Percentiles rank a stretch among this genome's conserved stretches.
phyloP scores from a whole-genome alignment of 2,888 invertebrate species.

The Himalopsyche anomala region DNA sequence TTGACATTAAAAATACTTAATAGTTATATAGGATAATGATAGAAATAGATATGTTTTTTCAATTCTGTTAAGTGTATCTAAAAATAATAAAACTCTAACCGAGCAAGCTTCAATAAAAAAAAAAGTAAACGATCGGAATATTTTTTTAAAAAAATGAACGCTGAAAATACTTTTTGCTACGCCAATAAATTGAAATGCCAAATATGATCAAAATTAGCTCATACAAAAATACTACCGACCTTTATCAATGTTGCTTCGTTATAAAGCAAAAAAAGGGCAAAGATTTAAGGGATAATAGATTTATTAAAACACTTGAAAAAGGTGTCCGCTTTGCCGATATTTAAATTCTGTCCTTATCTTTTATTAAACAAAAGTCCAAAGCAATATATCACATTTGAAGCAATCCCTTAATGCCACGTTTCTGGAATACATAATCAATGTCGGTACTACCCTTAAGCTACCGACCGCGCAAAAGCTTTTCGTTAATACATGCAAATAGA shows the following conservation, averaged over 20 bases:
- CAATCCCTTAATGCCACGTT: slow-evolving; percentile 47
- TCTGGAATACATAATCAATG: slow-evolving; percentile 46
- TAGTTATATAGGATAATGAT: no score
- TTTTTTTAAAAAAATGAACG: no score
- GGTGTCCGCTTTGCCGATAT: slow-evolving; percentile 45
- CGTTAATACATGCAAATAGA: slow-evolving; percentile 41
- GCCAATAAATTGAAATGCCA: neutral
- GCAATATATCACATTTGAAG: slow-evolving; percentile 50
- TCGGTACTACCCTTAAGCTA: neutral
- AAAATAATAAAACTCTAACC: no score
- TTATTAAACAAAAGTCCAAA: slow-evolving; percentile 51
- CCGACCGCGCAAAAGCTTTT: slow-evolving; percentile 41
- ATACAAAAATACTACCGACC: slow-evolving; percentile 16
- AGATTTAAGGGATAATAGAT: slow-evolving; percentile 34
- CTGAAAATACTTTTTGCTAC: neutral
- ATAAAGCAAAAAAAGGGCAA: slow-evolving; percentile 25
- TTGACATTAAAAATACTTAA: no score
- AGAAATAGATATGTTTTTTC: no score
- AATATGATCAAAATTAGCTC: neutral
- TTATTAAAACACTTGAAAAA: slow-evolving; percentile 33
- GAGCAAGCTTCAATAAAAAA: no score
- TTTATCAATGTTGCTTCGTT: slow-evolving; percentile 16
- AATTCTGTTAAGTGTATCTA: no score
- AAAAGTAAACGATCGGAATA: no score
- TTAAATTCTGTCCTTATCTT: slow-evolving; percentile 56